Conservation (phyloP, 2,113 vertebrate species). For the Pongo abelii region DNA sequence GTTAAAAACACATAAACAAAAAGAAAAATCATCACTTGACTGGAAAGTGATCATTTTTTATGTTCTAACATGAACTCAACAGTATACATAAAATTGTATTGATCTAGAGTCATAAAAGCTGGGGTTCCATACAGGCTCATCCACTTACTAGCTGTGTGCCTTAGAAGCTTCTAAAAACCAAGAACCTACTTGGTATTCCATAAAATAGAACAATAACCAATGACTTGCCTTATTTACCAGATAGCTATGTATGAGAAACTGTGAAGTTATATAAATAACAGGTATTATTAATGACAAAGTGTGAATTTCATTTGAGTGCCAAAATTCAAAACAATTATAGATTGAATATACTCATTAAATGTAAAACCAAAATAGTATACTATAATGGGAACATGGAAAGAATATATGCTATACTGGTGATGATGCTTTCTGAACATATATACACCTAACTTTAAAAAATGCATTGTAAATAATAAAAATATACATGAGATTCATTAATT, state of each 20-base stretch:
- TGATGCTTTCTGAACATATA: neutral
- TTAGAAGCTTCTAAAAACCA: constrained; percentile 25
- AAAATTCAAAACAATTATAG: constrained; percentile 3
- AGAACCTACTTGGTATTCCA: neutral
- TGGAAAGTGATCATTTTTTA: neutral
- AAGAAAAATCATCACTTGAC: neutral
- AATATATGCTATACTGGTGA: neutral
- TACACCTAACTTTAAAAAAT: neutral
- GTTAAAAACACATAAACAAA: constrained; percentile 41
- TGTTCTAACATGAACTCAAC: neutral
- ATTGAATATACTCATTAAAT: constrained; percentile 21
- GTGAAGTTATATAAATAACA: constrained; percentile 54
- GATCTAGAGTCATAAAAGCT: constrained; percentile 8
- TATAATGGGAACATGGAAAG: neutral
- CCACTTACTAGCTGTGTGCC: neutral
- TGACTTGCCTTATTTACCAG: constrained; percentile 47
- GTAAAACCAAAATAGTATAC: neutral
- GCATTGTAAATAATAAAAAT: constrained; percentile 13
- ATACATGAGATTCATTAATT: neutral
- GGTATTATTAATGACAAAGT: constrained; percentile 38
- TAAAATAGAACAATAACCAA: constrained; percentile 26
- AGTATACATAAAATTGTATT: neutral
- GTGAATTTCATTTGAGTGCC: neutral
- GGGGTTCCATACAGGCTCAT: neutral
- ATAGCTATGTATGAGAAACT: constrained; percentile 48